phyloP scores from a whole-genome alignment of 2,113 vertebrate genomes.

The Gobio gobio region DNA sequence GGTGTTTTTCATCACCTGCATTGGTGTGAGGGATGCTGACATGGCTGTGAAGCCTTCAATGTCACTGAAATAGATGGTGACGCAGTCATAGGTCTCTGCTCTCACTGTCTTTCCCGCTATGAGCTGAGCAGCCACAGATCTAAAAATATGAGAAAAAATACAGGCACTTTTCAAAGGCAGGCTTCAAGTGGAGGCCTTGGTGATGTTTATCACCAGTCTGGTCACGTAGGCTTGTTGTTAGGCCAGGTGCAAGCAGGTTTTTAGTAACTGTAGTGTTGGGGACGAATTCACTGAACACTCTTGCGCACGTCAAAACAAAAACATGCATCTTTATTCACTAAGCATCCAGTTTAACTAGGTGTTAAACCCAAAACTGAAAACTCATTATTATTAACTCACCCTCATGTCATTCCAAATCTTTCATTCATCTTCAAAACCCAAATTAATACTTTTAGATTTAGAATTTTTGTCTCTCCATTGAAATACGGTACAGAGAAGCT shows the following conservation, averaged over 20 bases:
- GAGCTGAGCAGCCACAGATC: conserved; percentile 84
- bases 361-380: background rate
- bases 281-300: background rate
- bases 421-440: background rate
- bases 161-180: conserved; percentile 29
- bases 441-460: background rate
- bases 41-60: conserved; percentile 84
- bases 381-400: background rate
- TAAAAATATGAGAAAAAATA: conserved; percentile 60
- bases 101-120: conserved; percentile 80
- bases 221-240: conserved; percentile 9
- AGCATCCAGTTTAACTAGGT: background rate
- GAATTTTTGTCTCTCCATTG: background rate
- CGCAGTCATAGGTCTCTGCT: conserved; percentile 83
- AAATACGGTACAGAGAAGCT: background rate
- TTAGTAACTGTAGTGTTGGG: background rate
- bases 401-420: background rate
- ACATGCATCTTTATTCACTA: background rate
- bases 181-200: conserved; percentile 3
- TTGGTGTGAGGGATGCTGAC: conserved; percentile 81
- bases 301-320: background rate
- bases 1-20: conserved; percentile 73
- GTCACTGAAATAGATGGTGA: conserved; percentile 88
- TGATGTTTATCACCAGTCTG: conserved; percentile 12
- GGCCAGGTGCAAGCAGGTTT: conserved; percentile 33